These are phyloP conservation scores for Thyatira batis DNA, from an alignment of 2,888 invertebrate genomes.

Conservation along the genomic window DNA sequence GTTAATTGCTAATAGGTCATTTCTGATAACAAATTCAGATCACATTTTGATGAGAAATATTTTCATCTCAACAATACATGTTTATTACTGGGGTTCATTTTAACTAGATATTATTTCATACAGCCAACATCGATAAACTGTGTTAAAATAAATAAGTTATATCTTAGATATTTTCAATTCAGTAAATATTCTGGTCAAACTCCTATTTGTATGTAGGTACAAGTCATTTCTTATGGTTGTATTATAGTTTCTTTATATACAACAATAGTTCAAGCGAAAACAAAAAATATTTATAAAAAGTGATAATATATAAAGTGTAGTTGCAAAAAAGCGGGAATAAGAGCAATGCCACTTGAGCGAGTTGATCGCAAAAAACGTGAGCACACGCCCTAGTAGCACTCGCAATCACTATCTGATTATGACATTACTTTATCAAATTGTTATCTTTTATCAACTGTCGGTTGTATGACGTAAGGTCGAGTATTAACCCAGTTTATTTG, in stretches of 20 bases:
- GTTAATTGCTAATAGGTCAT: too few species aligned
- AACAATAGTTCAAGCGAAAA: neutral
- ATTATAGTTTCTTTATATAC: neutral
- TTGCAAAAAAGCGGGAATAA: neutral
- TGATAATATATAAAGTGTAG: neutral
- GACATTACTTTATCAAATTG: neutral
- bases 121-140: too few species aligned
- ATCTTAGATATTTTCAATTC: too few species aligned
- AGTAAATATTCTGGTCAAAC: too few species aligned
- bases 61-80: too few species aligned
- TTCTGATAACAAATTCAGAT: too few species aligned
- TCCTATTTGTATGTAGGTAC: too few species aligned
- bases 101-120: too few species aligned
- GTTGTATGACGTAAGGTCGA: neutral
- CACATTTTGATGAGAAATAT: too few species aligned
- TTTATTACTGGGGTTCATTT: too few species aligned
- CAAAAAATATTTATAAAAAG: neutral
- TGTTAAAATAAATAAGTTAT: too few species aligned
- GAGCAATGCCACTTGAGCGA: neutral
- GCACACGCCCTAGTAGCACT: neutral
- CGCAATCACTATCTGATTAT: neutral
- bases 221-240: neutral
- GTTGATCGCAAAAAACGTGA: neutral
- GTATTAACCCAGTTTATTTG: slow-evolving; percentile 3
- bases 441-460: neutral